Evolutionary conservation across 1,140 invertebrate species (phyloP).

Genomic region (Tetraneura akinire): DNA sequence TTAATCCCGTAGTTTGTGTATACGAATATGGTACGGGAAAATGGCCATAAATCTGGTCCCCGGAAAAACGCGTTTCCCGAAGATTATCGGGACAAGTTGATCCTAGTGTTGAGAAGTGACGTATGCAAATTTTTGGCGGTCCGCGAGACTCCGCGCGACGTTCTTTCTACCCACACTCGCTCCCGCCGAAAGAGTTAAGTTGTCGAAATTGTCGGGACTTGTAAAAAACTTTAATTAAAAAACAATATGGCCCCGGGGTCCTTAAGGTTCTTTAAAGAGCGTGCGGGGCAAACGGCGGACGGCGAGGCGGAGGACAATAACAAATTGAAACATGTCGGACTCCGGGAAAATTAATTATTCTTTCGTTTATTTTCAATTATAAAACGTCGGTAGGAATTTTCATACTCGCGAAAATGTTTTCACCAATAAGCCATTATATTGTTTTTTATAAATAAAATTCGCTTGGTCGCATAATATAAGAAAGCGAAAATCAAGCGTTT

Average conservation of each 20-base stretch:
- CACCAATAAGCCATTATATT: constrained; percentile 50
- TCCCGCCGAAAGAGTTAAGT: constrained; percentile 43
- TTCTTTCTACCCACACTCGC: not conserved
- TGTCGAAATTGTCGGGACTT: constrained; percentile 46
- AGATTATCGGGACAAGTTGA: constrained; percentile 49
- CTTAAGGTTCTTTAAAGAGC: constrained; percentile 47
- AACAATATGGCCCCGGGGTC: constrained; percentile 51
- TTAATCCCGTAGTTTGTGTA: constrained; percentile 41
- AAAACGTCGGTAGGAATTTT: constrained; percentile 49
- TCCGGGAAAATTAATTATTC: constrained; percentile 50
- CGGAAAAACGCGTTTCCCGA: constrained; percentile 34
- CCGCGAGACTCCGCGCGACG: not conserved
- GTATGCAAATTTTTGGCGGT: constrained; percentile 45
- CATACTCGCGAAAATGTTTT: constrained; percentile 41
- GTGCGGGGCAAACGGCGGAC: not conserved
- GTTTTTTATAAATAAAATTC: constrained; percentile 42
- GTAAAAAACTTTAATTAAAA: constrained; percentile 51
- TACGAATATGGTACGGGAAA: not conserved
- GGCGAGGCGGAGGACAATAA: constrained; percentile 33
- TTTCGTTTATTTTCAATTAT: constrained; percentile 52
- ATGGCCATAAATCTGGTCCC: constrained; percentile 39
- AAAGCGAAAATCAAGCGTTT: not conserved
- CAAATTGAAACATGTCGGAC: constrained; percentile 51
- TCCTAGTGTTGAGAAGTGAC: constrained; percentile 50
- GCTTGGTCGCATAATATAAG: not conserved